Evolutionary conservation across 2,113 vertebrate species (phyloP).

Genomic region (Chionodraco myersi): DNA sequence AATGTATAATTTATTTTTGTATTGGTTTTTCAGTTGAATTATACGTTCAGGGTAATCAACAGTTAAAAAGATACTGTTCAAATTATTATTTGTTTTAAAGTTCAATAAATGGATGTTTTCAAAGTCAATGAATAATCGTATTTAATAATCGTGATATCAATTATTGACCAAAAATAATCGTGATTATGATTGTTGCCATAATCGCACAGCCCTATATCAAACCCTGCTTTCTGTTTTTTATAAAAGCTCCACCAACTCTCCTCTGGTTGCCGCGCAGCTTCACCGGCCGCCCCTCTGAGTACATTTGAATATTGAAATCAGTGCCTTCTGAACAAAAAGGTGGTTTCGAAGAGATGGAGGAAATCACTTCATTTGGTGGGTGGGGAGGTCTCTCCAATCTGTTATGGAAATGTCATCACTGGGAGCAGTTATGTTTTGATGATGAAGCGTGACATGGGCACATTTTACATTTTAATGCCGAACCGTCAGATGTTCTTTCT

Average conservation of each 20-base stretch:
- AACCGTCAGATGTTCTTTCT: conserved; percentile 24
- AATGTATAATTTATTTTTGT: too few relatives aligned
- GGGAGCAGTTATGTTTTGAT: conserved; percentile 64
- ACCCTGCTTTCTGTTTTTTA: neutral
- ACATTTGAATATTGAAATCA: conserved; percentile 83
- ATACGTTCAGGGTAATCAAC: too few relatives aligned
- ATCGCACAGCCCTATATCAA: neutral
- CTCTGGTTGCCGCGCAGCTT: conserved; percentile 38
- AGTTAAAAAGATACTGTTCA: too few relatives aligned
- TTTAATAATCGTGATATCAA: too few relatives aligned
- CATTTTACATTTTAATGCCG: conserved; percentile 56
- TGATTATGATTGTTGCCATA: too few relatives aligned
- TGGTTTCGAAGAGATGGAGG: conserved; percentile 58
- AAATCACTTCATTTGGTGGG: conserved; percentile 49
- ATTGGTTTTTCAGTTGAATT: too few relatives aligned
- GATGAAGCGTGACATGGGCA: conserved; percentile 55
- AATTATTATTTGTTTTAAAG: too few relatives aligned
- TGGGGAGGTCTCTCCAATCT: conserved; percentile 48
- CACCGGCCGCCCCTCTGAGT: conserved; percentile 9
- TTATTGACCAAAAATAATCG: too few relatives aligned
- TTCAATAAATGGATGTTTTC: too few relatives aligned
- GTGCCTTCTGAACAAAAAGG: conserved; percentile 66
- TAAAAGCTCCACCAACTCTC: conserved; percentile 9
- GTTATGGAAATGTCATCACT: conserved; percentile 75
- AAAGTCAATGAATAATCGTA: too few relatives aligned